Percentiles rank a stretch among this genome's conserved stretches.
These are phyloP conservation scores for Pterocles orientalis DNA, from an alignment of 2,113 vertebrate genomes.

Conservation along the genomic window DNA sequence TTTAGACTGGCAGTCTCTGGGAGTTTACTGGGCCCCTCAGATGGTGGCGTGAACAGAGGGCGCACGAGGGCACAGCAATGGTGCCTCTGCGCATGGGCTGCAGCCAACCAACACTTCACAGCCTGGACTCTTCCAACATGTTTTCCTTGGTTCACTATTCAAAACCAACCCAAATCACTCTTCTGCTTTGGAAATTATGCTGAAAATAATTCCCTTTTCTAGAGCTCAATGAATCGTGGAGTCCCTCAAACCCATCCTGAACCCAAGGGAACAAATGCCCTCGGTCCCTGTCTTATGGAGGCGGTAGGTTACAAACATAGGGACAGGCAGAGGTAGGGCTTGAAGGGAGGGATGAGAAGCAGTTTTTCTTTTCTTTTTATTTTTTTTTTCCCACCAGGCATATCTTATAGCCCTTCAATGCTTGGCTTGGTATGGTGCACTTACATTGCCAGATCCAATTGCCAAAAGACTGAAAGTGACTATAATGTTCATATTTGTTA, in stretches of 20 bases:
- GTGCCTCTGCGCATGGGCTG: neutral
- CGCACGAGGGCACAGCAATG: neutral
- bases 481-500: neutral
- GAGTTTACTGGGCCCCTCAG: neutral
- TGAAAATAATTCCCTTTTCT: neutral
- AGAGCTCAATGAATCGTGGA: neutral
- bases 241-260: neutral
- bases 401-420: neutral
- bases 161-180: neutral
- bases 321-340: neutral
- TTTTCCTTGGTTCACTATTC: neutral
- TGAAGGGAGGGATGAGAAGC: neutral
- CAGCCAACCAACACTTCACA: neutral
- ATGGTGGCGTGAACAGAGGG: fast-evolving
- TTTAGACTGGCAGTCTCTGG: neutral
- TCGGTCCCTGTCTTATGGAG: neutral
- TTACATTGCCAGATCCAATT: neutral
- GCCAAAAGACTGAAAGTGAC: neutral
- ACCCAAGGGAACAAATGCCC: neutral
- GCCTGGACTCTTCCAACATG: neutral
- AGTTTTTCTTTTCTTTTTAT: neutral
- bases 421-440: neutral
- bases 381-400: neutral
- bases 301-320: neutral
- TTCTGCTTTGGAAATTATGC: neutral